Evolutionary conservation across 2,113 vertebrate species (phyloP).

Genomic region (Taxidea taxus): DNA sequence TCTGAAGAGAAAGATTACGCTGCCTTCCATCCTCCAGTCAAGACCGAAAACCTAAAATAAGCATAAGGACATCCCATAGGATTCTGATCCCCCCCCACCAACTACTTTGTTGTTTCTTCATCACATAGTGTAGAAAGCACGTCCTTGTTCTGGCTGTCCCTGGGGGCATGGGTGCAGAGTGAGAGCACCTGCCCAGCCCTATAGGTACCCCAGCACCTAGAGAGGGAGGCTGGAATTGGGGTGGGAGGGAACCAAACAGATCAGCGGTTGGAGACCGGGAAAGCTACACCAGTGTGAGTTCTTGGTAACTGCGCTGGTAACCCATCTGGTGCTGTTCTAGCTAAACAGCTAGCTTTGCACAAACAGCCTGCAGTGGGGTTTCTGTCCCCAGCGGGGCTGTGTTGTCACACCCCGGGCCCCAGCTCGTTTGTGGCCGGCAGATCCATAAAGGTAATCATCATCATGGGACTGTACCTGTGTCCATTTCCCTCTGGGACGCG

Average conservation of each 20-base stretch:
- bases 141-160: not conserved
- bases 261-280: not conserved
- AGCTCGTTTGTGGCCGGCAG: not conserved
- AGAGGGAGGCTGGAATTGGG: not conserved
- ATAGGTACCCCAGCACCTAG: not conserved
- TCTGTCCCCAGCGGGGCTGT: not conserved
- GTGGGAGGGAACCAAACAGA: not conserved
- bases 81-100: not conserved
- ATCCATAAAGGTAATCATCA: not conserved
- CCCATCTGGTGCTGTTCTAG: not conserved
- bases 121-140: not conserved
- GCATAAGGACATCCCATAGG: not conserved
- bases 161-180: not conserved
- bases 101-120: not conserved
- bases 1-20: not conserved
- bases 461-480: not conserved
- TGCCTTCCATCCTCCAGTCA: not conserved
- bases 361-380: not conserved
- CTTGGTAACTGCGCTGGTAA: not conserved
- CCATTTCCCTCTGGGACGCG: not conserved
- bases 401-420: fast-evolving
- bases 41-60: not conserved
- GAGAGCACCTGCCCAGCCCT: too few species aligned
- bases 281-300: not conserved
- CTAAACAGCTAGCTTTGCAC: not conserved